A percentile compares a stretch with the other conserved stretches of the same genome.
These are phyloP conservation scores for Cairina moschata DNA, from an alignment of 2,113 vertebrate genomes.

Conservation along the genomic window DNA sequence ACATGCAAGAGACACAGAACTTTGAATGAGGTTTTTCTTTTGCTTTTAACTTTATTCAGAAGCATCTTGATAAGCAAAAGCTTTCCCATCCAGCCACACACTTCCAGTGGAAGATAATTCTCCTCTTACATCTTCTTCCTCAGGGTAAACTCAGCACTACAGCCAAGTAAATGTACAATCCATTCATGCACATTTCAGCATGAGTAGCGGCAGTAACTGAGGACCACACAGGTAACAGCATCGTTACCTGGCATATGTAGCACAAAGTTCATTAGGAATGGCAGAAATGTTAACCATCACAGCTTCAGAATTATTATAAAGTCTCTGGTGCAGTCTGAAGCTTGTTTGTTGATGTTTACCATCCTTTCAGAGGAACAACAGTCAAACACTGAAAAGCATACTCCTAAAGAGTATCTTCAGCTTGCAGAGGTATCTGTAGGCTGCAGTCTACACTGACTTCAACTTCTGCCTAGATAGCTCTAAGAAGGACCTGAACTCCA, in stretches of 20 bases:
- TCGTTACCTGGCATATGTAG: accelerated
- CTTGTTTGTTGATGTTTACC: not conserved
- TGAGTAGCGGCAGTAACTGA: not conserved
- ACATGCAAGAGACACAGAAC: not conserved
- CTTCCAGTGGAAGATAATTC: not conserved
- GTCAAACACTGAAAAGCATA: not conserved
- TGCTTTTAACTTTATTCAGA: not conserved
- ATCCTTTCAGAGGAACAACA: not conserved
- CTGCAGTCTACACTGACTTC: not conserved
- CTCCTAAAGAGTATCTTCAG: not conserved
- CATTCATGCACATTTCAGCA: not conserved
- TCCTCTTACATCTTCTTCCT: not conserved
- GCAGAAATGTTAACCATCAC: not conserved
- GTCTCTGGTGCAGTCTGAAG: not conserved
- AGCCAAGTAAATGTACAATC: not conserved
- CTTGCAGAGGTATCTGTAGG: not conserved
- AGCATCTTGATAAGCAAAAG: not conserved
- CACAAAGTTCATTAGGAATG: not conserved
- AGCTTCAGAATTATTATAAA: not conserved
- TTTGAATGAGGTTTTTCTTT: not conserved
- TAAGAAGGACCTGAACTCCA: not conserved
- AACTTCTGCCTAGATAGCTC: accelerated
- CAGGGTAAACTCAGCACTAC: not conserved
- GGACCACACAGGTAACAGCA: not conserved
- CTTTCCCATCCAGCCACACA: not conserved